Conservation (phyloP, 2,113 vertebrate genomes). For the Morone chrysops region DNA sequence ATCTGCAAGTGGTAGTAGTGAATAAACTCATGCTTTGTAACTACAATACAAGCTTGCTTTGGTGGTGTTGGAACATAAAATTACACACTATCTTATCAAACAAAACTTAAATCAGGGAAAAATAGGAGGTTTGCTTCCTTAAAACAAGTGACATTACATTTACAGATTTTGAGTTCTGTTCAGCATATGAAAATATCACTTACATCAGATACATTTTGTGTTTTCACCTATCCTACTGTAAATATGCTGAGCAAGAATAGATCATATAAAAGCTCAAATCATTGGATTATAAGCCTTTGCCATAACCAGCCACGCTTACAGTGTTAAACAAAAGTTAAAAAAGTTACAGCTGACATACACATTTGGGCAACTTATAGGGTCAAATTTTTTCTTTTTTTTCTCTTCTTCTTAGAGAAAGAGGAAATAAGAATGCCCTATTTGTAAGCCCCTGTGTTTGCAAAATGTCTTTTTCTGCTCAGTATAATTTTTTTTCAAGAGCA, state of each 20-base stretch:
- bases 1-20: not conserved
- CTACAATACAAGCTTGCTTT: not conserved
- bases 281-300: not conserved
- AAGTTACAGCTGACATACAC: not conserved
- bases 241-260: not conserved
- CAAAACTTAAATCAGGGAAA: not conserved
- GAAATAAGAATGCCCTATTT: conserved; percentile 53
- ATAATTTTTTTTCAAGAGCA: conserved; percentile 58
- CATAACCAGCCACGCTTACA: not conserved
- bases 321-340: too few species aligned
- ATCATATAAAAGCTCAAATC: not conserved
- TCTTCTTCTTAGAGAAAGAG: not conserved
- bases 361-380: conserved; percentile 12
- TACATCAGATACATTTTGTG: not conserved
- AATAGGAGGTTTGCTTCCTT: not conserved
- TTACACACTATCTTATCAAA: not conserved
- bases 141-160: not conserved
- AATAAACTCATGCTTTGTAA: conserved; percentile 14
- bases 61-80: not conserved
- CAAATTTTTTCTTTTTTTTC: conserved; percentile 5
- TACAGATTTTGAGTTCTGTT: not conserved
- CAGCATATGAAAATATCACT: not conserved
- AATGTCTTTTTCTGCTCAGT: conserved; percentile 54
- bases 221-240: not conserved
- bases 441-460: conserved; percentile 46